Base-by-base conservation (phyloP, 2,888 invertebrate species). In the Aphelenchoides bicaudatus region DNA sequence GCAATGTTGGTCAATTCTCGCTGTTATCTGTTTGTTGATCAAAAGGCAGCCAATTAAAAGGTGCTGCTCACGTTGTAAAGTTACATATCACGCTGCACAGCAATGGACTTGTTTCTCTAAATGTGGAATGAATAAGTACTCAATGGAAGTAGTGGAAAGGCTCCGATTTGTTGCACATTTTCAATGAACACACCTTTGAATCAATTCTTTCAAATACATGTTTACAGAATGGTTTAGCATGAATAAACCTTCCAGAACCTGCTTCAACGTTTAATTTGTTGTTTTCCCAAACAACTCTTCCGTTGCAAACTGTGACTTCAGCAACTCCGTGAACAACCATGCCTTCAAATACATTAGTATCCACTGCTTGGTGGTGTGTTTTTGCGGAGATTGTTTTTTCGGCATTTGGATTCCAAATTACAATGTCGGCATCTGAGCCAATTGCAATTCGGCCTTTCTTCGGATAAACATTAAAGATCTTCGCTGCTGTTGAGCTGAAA, bases 401-500 rank as follows among this genome's bases (percentile, higher is more conserved):
- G 48, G 86, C 86, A 53, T 86, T 83, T 1, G 91, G 89, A 83
- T 98, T 89, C 96, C 96, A 98, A 63, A 98, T 85, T 6, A 98
- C 89, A 63, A 98, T 84, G 81, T 98, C 98, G 0, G 94, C 98
- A 84, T 98, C 98, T 2, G 91, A 90, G 66, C 91, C 91, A 30
- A 88, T 86, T 0, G 87, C 90, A 73, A 98, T 88, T 64, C 88
- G 86, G 1, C 98, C 98, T 81, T 98, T 98, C 79, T 85, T 86
- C 0, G 98, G 98, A 83, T 90, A 98, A 70, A 96, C 82, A 83
- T 98, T 96, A 84, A 98, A 98, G 69, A 98, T 88, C 83, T 90
- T 92, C 1, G 98, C 96, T 19, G 84, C 83, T 78, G 88, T 91
- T 28, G 93, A 85, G 80, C 70, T 67, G 4, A n/a, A n/a, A n/a